Evolutionary conservation across 2,113 vertebrate species (phyloP), one percentile per base, ranked within the genome.

Genomic region (Mus spicilegus): DNA sequence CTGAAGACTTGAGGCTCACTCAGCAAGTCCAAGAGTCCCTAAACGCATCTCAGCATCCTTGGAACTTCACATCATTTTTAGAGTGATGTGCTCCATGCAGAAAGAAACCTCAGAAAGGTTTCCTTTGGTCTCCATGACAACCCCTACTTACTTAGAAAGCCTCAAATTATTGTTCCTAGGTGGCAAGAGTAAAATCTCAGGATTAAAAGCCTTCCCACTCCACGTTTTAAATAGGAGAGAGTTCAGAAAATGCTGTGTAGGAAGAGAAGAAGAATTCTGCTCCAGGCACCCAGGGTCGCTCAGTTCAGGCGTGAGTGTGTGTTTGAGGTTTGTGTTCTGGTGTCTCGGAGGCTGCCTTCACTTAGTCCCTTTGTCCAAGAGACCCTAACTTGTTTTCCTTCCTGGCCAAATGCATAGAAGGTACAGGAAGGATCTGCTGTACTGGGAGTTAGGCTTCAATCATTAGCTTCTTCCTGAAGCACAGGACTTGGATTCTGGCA

Each of bases 91-190:
- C 67, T 95, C 54, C 39, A 76, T 19, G 81, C n/a, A 90, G 56
- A 78, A 93, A 77, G 39, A 93, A 78, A 78, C 81, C 69, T 93
- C 63, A 20, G 78, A 87, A 51, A 88, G 80, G 75, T 95, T 90
- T 97, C 89, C 73, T 95, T 97, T 92, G 89, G 94, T 97, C 78
- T 96, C 97, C 95, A 97, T 96, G 94, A 94, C 91, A 96, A 98
- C 89, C 93, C 33, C 91, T 93, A 97, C 87, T 92, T 95, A 95
- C 86, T 95, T 84, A 92, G 88, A 97, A 97, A 96, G 73, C 86
- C 73, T 97, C 90, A 94, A 96, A 87, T 97, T 65, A 96, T 96
- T 96, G 97, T 96, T 97, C 89, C 94, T 97, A 97, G 89, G 92
- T 97, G 96, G 96, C 90, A 89, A 94, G 76, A 93, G 94, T 87